Evolutionary conservation across 2,113 vertebrate species (phyloP).

Genomic region (Vulpes lagopus): DNA sequence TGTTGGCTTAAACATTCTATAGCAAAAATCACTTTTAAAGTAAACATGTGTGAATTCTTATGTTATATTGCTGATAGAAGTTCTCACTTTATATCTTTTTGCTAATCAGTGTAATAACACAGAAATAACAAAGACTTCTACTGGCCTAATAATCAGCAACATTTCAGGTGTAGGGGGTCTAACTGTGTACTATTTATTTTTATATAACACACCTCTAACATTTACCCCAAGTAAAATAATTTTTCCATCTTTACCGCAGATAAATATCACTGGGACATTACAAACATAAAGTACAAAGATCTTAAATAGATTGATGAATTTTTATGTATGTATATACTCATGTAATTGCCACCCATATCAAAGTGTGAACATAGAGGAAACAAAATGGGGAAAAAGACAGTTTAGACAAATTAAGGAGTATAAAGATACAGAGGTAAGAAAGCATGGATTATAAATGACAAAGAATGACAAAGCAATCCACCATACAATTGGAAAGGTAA

Average conservation of each 20-base stretch:
- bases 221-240: not conserved
- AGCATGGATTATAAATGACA: not conserved
- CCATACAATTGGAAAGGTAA: not conserved
- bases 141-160: slow-evolving; percentile 14
- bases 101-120: not conserved
- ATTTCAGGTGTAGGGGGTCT: not conserved
- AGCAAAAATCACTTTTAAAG: slow-evolving; percentile 51
- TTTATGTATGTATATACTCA: not conserved
- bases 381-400: not conserved
- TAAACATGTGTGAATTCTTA: slow-evolving; percentile 46
- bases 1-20: slow-evolving; percentile 36
- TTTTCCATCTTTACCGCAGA: not conserved
- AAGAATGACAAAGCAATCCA: slow-evolving; percentile 9
- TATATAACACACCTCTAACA: not conserved
- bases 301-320: not conserved
- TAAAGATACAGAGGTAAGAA: not conserved
- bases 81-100: not conserved
- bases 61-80: not conserved
- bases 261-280: slow-evolving; percentile 10
- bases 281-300: not conserved
- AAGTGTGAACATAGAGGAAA: slow-evolving; percentile 18
- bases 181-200: slow-evolving; percentile 28
- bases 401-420: not conserved
- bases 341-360: slow-evolving; percentile 38
- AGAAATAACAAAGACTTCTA: slow-evolving; percentile 21